A percentile compares a stretch with the other conserved stretches of the same genome.
phyloP scores from a whole-genome alignment of 1,140 invertebrate species.

The Liolophura sinensis region DNA sequence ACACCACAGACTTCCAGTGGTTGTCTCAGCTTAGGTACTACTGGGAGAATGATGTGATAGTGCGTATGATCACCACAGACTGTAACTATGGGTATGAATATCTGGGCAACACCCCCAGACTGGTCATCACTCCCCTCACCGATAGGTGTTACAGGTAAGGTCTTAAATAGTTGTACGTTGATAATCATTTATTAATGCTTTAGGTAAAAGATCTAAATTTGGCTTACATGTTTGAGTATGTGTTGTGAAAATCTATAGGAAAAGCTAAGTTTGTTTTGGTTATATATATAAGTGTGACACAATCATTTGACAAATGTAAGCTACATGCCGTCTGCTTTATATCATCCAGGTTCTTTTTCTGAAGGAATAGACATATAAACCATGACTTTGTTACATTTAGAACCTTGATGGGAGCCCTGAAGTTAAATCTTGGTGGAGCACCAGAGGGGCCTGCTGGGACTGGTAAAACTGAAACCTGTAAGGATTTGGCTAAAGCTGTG shows the following conservation, averaged over 20 bases:
- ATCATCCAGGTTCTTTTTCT: too few relatives aligned
- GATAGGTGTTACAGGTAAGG: conserved; percentile 64
- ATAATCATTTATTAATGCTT: too few relatives aligned
- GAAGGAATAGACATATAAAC: too few relatives aligned
- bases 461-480: conserved; percentile 80
- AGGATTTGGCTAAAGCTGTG: conserved; percentile 61
- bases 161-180: not conserved
- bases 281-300: too few relatives aligned
- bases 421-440: conserved; percentile 59
- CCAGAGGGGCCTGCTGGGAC: conserved; percentile 61
- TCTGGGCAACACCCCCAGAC: conserved; percentile 57
- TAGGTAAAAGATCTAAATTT: too few relatives aligned
- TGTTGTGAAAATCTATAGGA: too few relatives aligned
- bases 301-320: too few relatives aligned
- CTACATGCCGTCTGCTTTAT: too few relatives aligned
- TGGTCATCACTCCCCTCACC: conserved; percentile 61
- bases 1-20: conserved; percentile 57
- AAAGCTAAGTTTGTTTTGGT: too few relatives aligned
- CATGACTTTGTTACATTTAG: conserved; percentile 20
- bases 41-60: conserved; percentile 54
- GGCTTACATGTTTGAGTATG: too few relatives aligned
- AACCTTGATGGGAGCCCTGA: conserved; percentile 61
- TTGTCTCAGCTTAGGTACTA: conserved; percentile 59
- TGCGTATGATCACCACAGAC: conserved; percentile 59
- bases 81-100: conserved; percentile 62